Evolutionary conservation across 2,113 vertebrate genomes (phyloP).

Genomic region (Muscicapa adusta): DNA sequence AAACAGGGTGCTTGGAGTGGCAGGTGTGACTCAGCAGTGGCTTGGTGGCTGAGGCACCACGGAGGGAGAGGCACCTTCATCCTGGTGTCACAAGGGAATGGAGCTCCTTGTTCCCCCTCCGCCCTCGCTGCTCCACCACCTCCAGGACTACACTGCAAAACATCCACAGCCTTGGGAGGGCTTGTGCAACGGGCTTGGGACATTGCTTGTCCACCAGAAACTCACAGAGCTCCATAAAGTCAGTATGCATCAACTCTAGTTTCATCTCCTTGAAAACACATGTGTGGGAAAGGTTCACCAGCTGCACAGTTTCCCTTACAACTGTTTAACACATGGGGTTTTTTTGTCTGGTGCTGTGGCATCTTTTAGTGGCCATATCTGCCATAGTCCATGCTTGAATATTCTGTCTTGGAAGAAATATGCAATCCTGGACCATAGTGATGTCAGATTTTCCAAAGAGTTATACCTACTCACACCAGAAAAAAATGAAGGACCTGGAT

Average conservation of each 20-base stretch:
- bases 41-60: rapidly evolving
- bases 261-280: not conserved
- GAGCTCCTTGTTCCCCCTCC: not conserved
- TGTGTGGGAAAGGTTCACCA: not conserved
- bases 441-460: rapidly evolving
- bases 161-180: rapidly evolving
- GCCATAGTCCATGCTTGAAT: not conserved
- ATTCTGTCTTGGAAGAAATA: not conserved
- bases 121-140: rapidly evolving
- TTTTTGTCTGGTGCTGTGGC: rapidly evolving
- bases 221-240: not conserved
- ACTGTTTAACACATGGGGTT: not conserved
- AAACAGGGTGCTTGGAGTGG: not conserved
- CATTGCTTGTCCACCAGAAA: not conserved
- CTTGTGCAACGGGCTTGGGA: not conserved
- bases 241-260: not conserved
- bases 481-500: not conserved
- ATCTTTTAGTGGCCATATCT: not conserved
- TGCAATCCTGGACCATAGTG: rapidly evolving
- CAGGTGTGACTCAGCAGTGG: not conserved
- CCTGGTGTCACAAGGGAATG: rapidly evolving
- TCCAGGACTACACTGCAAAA: not conserved
- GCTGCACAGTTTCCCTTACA: not conserved
- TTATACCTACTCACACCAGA: not conserved
- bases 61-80: not conserved